Base-by-base conservation (phyloP, 2,113 vertebrate species). In the Gopherus evgoodei region DNA sequence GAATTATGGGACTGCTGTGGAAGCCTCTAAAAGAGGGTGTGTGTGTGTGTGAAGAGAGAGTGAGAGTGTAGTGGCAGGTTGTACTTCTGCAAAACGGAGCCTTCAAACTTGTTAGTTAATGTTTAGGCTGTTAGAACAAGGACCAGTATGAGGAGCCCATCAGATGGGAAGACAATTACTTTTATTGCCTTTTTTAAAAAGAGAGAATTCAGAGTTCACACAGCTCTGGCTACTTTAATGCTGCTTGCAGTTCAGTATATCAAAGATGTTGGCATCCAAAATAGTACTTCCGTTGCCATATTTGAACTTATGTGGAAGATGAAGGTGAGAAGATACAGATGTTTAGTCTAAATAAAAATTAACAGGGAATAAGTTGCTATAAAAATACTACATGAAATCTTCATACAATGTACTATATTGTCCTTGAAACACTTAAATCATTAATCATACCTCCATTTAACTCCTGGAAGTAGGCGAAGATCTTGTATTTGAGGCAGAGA, bases 1-100 rank as follows among this genome's bases (percentile, higher is more conserved):
- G 27, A 92, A 0, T 27, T 29, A 81, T 0, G 0, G 42, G 5
- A 4, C 53, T 88, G 27, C 57, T 29, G 14, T 84, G 25, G 35
- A 72, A 87, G 25, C 4, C 88, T 87, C 57, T 10, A 79, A 84
- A 95, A 81, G 27, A 81, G 24, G 21, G 72, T 72, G 3, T 59
- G 47, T 49, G 49, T 49, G 49, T 49, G 12, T 4, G 12, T 50
- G 42, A 5, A 42, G 42, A 42, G 42, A 42, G 42, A 42, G 42
- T 4, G 42, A 42, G 42, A 42, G 42, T 42, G 42, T 17, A 82
- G 82, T 27, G 62, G 38, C 10, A 47, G 19, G 35, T 75, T 91
- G 69, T 42, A 17, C 31, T n/a, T 19, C 35, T 72, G n/a, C 21
- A 75, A 25, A 75, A 38, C 42, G 42, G 24, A 53, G 47, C 78